Base-by-base conservation (phyloP, 2,113 vertebrate species). In the Solenodon paradoxus region DNA sequence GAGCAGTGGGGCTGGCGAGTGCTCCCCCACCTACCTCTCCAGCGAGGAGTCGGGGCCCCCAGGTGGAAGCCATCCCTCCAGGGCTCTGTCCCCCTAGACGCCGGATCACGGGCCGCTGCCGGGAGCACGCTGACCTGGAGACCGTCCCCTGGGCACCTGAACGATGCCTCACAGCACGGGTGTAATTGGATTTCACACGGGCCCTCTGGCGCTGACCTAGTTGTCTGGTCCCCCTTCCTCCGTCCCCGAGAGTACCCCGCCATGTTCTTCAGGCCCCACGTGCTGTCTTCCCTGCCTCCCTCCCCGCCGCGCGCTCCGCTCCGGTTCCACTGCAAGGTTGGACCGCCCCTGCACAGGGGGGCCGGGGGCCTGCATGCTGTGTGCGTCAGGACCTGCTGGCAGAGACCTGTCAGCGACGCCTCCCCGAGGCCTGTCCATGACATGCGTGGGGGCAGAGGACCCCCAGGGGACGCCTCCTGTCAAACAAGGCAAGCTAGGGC, bases 141-240 rank as follows among this genome's bases (percentile, higher is more conserved):
- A 68, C 95, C 95, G 95, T 94, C 94, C 94, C 90, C 0, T 2
- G 6, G 40, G 95, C 64, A 51, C 12, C 15, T 57, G 55, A 28
- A 51, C 0, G 3, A 9, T 30, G 22, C 64, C 72, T 38, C 35
- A 9, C 42, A 38, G 82, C 40, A 30, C 10, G 26, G 2, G 6
- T 2, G 20, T 93, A 72, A 88, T n/a, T 93, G 61, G 72, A 40
- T 85, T 95, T 66, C 30, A 2, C 53, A 2, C 0, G 4, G 61
- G 59, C 45, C 95, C 53, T 78, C 28, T 4, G 78, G 79, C 32
- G 1, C 78, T 86, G 72, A 82, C 72, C 92, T 49, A 30, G 24
- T 57, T 68, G 78, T 78, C 45, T 3, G 0, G 84, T 7, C 28
- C 45, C 75, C 0, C 84, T 45, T 17, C n/a, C 68, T 49, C 11